Base-by-base conservation (phyloP, 1,140 invertebrate species). In the Zaprionus gabonicus region DNA sequence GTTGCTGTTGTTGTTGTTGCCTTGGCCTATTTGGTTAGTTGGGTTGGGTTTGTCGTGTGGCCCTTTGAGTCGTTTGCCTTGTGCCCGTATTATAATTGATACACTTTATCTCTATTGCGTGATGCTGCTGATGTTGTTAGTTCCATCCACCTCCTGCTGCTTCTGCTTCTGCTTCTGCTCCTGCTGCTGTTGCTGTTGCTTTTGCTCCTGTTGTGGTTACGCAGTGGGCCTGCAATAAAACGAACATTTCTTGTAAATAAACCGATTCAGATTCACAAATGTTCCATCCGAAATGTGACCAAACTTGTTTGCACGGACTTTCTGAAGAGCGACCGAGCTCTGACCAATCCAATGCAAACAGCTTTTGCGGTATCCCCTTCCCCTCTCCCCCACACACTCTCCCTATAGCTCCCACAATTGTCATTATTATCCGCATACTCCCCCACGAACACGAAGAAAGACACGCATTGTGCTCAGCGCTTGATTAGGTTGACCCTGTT, bases 71-170 rank as follows among this genome's bases (percentile, higher is more conserved):
- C 46, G 59, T 71, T 51, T 57, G 49, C 64, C 85, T 73, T 73
- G 71, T 28, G 71, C 84, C 85, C 84, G 84, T 88, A 88, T 90
- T 90, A 81, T 90, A 90, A 90, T 87, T 87, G 84, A 87, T 88
- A 88, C 81, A 81, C 84, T 87, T 88, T 87, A 78, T 79, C 74
- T 82, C 76, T 81, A 71, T 72, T 56, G 63, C 36, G 60, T 38
- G 59, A n/a, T 49, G 70, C 20, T 67, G 34, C 9, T 58, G 25
- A 15, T 38, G 25, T 13, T 59, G 25, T 17, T 38, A 53, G 25
- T 57, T 15, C 20, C 34, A n/a, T 13, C 51, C 34, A 44, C 49
- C 34, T 65, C 59, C 53, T 62, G 31, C 58, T 65, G 55, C 28
- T 64, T 20, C 51, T 56, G 55, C 28, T 64, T 20, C 51, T 56